These are phyloP conservation scores for Brevimyrus niger DNA, from an alignment of 2,113 vertebrate species.

Conservation along the genomic window DNA sequence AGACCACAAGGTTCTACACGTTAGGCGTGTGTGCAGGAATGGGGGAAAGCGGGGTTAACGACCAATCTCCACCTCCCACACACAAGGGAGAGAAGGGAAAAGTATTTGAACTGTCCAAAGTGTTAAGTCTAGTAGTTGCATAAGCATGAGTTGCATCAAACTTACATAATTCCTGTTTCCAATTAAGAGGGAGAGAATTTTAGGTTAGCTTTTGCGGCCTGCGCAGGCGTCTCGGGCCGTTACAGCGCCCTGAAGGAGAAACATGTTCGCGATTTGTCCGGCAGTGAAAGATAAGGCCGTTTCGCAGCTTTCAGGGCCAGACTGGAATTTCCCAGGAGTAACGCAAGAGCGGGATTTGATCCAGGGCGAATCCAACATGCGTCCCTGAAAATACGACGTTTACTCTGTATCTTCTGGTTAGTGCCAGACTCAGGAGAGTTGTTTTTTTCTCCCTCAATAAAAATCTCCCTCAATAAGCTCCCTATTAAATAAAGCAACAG, in stretches of 20 bases:
- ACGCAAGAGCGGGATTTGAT: neutral
- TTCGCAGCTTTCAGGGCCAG: neutral
- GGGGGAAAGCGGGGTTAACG: neutral
- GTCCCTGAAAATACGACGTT: neutral
- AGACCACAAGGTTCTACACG: neutral
- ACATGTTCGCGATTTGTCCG: neutral
- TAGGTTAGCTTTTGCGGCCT: neutral
- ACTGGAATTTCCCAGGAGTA: neutral
- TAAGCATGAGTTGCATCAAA: slow-evolving; percentile 35
- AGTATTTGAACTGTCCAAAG: slow-evolving; percentile 30
- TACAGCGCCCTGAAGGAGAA: neutral
- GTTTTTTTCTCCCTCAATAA: neutral
- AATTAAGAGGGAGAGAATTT: neutral
- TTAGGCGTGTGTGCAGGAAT: neutral
- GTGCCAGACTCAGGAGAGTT: neutral
- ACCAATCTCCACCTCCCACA: neutral
- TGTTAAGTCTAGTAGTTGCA: slow-evolving; percentile 48
- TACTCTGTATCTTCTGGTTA: neutral
- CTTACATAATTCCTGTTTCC: slow-evolving; percentile 23
- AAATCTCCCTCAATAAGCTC: neutral
- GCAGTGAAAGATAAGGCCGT: neutral
- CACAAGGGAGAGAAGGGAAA: neutral
- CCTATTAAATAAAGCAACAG: neutral
- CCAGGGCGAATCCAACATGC: neutral
- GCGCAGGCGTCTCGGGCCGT: neutral